Percentiles rank a stretch among this genome's conserved stretches.
These are phyloP conservation scores for Liolophura sinensis DNA, from an alignment of 1,140 invertebrate species.

Conservation along the genomic window DNA sequence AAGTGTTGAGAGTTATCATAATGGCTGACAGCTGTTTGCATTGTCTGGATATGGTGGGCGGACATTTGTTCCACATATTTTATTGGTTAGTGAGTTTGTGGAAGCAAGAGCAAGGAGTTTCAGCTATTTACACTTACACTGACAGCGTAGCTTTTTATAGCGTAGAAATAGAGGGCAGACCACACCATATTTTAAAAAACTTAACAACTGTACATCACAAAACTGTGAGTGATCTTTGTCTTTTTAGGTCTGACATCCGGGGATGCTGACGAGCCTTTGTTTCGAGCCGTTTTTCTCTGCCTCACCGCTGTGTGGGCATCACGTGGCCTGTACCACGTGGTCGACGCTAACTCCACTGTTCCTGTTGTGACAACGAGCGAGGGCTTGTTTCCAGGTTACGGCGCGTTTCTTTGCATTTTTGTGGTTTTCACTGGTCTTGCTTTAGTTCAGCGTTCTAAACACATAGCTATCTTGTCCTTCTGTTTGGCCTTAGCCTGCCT, in stretches of 20 bases:
- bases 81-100: too few relatives aligned
- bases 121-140: too few relatives aligned
- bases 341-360: constrained; percentile 15
- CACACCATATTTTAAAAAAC: too few relatives aligned
- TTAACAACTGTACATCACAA: too few relatives aligned
- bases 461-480: constrained; percentile 25
- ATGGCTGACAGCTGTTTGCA: too few relatives aligned
- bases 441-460: constrained; percentile 20
- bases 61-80: too few relatives aligned
- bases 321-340: constrained; percentile 31
- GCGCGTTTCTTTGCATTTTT: constrained; percentile 27
- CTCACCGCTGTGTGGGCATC: constrained; percentile 28
- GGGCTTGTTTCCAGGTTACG: constrained; percentile 35
- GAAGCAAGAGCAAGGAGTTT: too few relatives aligned
- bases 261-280: constrained; percentile 19
- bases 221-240: background rate
- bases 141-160: too few relatives aligned
- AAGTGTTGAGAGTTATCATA: too few relatives aligned
- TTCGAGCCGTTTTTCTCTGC: constrained; percentile 27
- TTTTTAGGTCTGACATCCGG: constrained; percentile 31
- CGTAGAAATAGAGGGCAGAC: too few relatives aligned
- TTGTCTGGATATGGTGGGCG: too few relatives aligned
- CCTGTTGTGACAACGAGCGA: constrained; percentile 11
- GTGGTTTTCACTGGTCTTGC: constrained; percentile 25
- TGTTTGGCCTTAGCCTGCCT: constrained; percentile 18